These are phyloP conservation scores for Rostratula benghalensis DNA, from an alignment of 2,113 vertebrate species.

Conservation along the genomic window DNA sequence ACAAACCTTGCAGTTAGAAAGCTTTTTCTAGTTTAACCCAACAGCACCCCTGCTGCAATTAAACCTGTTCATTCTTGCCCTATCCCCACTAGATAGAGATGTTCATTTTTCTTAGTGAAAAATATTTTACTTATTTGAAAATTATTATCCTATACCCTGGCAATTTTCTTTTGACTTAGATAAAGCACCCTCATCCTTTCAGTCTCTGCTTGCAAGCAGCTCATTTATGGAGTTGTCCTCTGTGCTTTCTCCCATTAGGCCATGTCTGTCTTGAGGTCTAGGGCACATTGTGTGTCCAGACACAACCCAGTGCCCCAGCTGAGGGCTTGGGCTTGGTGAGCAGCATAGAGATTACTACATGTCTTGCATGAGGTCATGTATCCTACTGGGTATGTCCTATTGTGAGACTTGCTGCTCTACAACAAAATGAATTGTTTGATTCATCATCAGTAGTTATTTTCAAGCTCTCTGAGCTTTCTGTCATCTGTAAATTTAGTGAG, in stretches of 20 bases:
- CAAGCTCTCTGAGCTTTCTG: background rate
- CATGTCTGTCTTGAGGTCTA: background rate
- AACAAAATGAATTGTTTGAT: background rate
- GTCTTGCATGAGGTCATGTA: fast-evolving
- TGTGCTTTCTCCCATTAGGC: background rate
- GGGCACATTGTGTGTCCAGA: background rate
- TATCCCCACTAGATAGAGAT: background rate
- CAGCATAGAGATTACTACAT: fast-evolving
- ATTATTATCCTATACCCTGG: background rate
- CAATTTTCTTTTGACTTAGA: background rate
- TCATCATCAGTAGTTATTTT: background rate
- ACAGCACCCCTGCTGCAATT: background rate
- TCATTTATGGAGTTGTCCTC: background rate
- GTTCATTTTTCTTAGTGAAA: background rate
- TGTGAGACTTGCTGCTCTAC: background rate
- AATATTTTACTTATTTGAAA: background rate
- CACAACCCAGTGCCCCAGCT: background rate
- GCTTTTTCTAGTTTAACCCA: background rate
- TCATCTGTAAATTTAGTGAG: background rate
- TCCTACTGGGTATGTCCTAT: background rate
- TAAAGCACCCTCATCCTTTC: background rate
- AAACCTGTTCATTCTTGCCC: slow-evolving; percentile 32
- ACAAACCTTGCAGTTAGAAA: background rate
- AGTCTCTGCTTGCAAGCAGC: background rate
- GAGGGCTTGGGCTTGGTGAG: background rate